Evolutionary conservation across 2,797 vertebrate genomes (phyloP).

Genomic region (Pteronotus mesoamericanus): DNA sequence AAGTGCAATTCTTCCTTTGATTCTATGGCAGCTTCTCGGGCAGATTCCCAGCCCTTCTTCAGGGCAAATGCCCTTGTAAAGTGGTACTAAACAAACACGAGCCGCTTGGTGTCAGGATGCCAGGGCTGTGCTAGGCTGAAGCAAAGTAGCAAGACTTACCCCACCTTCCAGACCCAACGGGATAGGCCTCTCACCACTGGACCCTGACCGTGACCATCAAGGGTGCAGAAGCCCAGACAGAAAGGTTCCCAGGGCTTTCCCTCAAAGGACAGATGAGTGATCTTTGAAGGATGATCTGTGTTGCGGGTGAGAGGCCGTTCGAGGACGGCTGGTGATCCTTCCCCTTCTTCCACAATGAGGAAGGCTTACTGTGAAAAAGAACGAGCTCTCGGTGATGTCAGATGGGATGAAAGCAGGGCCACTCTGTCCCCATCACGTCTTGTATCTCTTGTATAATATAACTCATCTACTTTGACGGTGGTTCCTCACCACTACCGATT

Average conservation of each 20-base stretch:
- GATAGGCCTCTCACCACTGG: fast-evolving
- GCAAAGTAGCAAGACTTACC: background rate
- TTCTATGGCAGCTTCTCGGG: background rate
- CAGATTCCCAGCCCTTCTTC: background rate
- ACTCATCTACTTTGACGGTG: background rate
- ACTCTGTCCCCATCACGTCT: background rate
- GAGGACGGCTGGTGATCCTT: background rate
- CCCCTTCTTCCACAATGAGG: fast-evolving
- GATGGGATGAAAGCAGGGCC: background rate
- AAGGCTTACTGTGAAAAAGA: background rate
- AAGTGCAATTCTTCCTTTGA: background rate
- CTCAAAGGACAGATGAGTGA: background rate
- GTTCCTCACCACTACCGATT: background rate
- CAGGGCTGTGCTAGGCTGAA: background rate
- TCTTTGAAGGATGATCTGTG: background rate
- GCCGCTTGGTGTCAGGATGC: background rate
- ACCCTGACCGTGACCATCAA: background rate
- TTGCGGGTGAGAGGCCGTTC: background rate
- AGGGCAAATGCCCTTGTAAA: background rate
- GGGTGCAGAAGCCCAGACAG: background rate
- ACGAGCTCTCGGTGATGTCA: background rate
- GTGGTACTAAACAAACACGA: no score
- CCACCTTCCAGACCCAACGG: background rate
- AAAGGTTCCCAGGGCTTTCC: background rate
- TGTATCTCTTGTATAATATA: background rate